These are phyloP conservation scores for Ochropleura plecta DNA, from an alignment of 2,888 invertebrate species.

Conservation along the genomic window DNA sequence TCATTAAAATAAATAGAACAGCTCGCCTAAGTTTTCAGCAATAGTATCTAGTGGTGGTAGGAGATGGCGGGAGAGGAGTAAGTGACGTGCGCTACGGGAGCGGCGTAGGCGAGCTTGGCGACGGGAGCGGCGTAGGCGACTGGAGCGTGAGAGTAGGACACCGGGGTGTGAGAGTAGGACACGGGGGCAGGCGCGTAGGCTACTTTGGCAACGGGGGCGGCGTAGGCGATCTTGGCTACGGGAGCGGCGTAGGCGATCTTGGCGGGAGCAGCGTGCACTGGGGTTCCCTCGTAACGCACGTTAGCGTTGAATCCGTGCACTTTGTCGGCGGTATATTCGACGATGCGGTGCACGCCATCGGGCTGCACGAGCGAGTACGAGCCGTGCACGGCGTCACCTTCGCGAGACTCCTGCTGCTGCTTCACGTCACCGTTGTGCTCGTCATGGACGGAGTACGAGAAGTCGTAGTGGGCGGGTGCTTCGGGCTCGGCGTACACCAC, in stretches of 20 bases:
- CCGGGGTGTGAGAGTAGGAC: conserved; percentile 77
- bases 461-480: conserved; percentile 85
- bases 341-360: conserved; percentile 85
- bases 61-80: conserved; percentile 83
- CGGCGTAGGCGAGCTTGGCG: conserved; percentile 64
- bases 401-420: conserved; percentile 85
- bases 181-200: conserved; percentile 80
- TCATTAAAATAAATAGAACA: conserved; percentile 49
- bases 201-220: conserved; percentile 76
- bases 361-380: conserved; percentile 88
- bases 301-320: conserved; percentile 86
- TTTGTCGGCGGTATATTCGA: conserved; percentile 86
- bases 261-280: conserved; percentile 71
- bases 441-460: conserved; percentile 86
- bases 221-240: conserved; percentile 73
- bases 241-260: conserved; percentile 73
- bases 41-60: conserved; percentile 81
- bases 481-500: conserved; percentile 80
- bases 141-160: conserved; percentile 68
- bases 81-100: conserved; percentile 78
- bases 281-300: conserved; percentile 85
- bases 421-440: conserved; percentile 85
- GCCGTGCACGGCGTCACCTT: conserved; percentile 85
- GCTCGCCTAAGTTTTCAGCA: conserved; percentile 41
- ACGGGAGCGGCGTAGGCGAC: conserved; percentile 69